These are phyloP conservation scores for Chloroceryle inda DNA, from an alignment of 2,797 vertebrate genomes.

Conservation along the genomic window DNA sequence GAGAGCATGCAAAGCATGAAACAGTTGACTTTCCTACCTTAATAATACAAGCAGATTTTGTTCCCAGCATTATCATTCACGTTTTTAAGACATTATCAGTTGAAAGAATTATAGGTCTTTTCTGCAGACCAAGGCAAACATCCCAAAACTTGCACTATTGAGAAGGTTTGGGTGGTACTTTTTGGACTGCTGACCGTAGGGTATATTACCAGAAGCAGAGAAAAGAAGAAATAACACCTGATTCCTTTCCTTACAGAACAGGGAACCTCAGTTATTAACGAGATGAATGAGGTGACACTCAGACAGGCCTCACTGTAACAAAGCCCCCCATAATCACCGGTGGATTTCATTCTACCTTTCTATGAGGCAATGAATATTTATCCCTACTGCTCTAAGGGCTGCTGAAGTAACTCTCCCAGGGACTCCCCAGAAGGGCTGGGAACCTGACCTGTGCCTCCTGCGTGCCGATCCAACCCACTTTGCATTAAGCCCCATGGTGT, in stretches of 20 bases:
- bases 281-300: neutral
- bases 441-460: neutral
- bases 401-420: neutral
- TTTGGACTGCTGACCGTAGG: neutral
- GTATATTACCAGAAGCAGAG: neutral
- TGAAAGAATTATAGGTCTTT: neutral
- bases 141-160: neutral
- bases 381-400: neutral
- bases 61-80: neutral
- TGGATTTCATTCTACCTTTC: constrained; percentile 6
- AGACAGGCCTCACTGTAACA: neutral
- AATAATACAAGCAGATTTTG: neutral
- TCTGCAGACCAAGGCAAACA: neutral
- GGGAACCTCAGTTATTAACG: neutral
- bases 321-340: neutral
- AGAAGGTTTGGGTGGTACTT: neutral
- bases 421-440: neutral
- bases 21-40: neutral
- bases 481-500: neutral
- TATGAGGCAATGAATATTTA: neutral
- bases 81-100: neutral
- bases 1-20: neutral
- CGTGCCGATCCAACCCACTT: fast-evolving
- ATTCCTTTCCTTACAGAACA: constrained; percentile 2
- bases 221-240: constrained; percentile 31